A percentile compares a stretch with the other conserved stretches of the same genome.
These are phyloP conservation scores for Karalla daura DNA, from an alignment of 2,797 vertebrate species.

Conservation along the genomic window DNA sequence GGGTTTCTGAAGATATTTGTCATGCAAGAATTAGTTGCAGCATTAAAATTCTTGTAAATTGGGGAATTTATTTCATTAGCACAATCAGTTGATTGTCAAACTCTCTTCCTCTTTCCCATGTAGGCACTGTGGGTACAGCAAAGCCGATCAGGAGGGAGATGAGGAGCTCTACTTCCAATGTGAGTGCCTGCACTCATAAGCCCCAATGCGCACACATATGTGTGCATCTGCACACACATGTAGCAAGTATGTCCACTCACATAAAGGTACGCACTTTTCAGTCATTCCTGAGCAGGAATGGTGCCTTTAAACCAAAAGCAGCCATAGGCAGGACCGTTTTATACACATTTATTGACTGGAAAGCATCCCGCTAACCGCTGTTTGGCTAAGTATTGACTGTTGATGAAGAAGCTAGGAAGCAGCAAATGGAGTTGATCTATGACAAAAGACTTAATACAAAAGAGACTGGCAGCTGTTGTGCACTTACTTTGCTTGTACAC, in stretches of 20 bases:
- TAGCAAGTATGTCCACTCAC: conserved; percentile 1
- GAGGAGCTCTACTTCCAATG: conserved; percentile 99
- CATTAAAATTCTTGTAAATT: conserved; percentile 64
- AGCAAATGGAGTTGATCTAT: conserved; percentile 36
- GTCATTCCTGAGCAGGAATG: conserved; percentile 15
- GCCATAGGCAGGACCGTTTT: conserved; percentile 29
- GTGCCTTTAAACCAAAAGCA: conserved; percentile 36
- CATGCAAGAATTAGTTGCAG: conserved; percentile 27
- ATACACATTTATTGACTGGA: conserved; percentile 52
- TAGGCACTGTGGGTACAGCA: conserved; percentile 99
- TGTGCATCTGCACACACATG: conserved; percentile 3
- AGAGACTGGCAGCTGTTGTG: conserved; percentile 55
- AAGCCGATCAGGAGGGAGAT: conserved; percentile 99
- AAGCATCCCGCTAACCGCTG: conserved; percentile 51
- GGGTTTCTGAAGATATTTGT: conserved; percentile 51
- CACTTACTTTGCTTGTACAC: conserved; percentile 33
- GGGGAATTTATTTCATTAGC: conserved; percentile 50
- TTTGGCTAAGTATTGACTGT: conserved; percentile 50
- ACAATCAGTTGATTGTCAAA: conserved; percentile 67
- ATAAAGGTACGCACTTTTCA: conserved; percentile 11
- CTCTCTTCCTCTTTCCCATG: conserved; percentile 41
- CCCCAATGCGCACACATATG: conserved; percentile 16
- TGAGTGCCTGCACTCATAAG: conserved; percentile 89
- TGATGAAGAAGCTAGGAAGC: conserved; percentile 59
- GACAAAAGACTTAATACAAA: too few species aligned